These are phyloP conservation scores for Poecilus cupreus DNA, from an alignment of 2,888 invertebrate species.

Conservation along the genomic window DNA sequence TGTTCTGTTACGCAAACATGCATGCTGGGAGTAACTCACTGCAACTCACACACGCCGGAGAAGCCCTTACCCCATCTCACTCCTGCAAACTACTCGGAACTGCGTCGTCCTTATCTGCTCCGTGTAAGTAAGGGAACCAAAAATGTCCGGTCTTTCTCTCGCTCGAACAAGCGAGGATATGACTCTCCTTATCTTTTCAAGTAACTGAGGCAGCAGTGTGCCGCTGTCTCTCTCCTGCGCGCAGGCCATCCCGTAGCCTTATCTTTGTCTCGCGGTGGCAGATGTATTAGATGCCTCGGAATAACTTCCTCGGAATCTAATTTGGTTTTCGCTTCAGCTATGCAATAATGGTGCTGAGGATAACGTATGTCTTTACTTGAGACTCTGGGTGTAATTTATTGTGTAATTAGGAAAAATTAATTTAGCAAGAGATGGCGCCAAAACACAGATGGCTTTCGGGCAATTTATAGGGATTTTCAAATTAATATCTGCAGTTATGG, in stretches of 20 bases:
- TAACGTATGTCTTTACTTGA: constrained; percentile 49
- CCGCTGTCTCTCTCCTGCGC: background rate
- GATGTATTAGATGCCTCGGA: constrained; percentile 45
- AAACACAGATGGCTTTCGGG: constrained; percentile 40
- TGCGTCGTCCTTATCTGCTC: background rate
- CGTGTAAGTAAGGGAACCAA: too few relatives aligned
- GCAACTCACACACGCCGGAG: background rate
- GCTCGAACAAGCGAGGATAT: constrained; percentile 8
- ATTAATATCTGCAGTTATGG: constrained; percentile 14
- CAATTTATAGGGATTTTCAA: constrained; percentile 44
- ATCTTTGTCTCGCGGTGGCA: constrained; percentile 1
- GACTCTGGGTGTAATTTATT: constrained; percentile 44
- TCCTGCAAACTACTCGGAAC: background rate
- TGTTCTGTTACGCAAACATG: constrained; percentile 36
- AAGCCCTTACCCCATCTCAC: background rate
- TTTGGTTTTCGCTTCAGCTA: constrained; percentile 47
- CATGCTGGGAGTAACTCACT: constrained; percentile 10
- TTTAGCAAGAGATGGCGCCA: constrained; percentile 44
- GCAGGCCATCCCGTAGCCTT: background rate
- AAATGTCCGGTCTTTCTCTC: constrained; percentile 29
- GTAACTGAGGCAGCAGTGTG: constrained; percentile 14
- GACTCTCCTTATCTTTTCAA: constrained; percentile 40
- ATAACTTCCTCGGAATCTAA: constrained; percentile 52
- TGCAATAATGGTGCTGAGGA: constrained; percentile 47
- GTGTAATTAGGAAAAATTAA: constrained; percentile 49